Evolutionary conservation across 2,113 vertebrate species (phyloP).

Genomic region (Thoracochromis brauschi): DNA sequence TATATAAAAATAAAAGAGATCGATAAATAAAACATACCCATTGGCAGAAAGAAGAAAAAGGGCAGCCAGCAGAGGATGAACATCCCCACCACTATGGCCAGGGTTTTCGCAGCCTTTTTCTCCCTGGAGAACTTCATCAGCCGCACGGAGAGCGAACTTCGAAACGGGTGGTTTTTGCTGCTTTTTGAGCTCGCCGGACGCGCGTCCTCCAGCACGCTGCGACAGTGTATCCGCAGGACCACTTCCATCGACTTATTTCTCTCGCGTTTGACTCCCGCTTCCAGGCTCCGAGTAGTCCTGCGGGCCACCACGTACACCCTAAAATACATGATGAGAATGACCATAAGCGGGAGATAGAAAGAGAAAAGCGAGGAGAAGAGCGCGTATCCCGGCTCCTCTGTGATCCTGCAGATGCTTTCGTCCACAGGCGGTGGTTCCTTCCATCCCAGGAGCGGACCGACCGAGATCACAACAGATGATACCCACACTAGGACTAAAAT

Average conservation of each 20-base stretch:
- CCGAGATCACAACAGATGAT: slow-evolving; percentile 88
- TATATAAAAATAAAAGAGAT: neutral
- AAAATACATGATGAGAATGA: slow-evolving; percentile 97
- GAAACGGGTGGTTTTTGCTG: slow-evolving; percentile 82
- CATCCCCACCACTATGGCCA: slow-evolving; percentile 95
- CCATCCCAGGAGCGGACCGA: slow-evolving; percentile 94
- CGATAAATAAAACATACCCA: slow-evolving; percentile 78
- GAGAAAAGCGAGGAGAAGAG: slow-evolving; percentile 96
- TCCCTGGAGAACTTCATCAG: slow-evolving; percentile 97
- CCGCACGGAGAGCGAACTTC: slow-evolving; percentile 90
- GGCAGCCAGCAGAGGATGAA: slow-evolving; percentile 98
- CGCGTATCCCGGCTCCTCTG: slow-evolving; percentile 92
- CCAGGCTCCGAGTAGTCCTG: slow-evolving; percentile 87
- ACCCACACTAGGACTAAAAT: slow-evolving; percentile 89
- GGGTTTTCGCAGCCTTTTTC: slow-evolving; percentile 96
- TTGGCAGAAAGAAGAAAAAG: slow-evolving; percentile 93
- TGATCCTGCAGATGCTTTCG: slow-evolving; percentile 89
- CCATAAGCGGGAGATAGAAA: slow-evolving; percentile 92
- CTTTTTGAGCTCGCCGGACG: slow-evolving; percentile 65
- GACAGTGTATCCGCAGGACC: slow-evolving; percentile 91
- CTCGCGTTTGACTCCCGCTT: slow-evolving; percentile 93
- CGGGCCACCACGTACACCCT: slow-evolving; percentile 94
- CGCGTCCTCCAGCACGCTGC: slow-evolving; percentile 76
- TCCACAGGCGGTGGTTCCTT: slow-evolving; percentile 89
- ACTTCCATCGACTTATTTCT: slow-evolving; percentile 89